Evolutionary conservation across 2,797 vertebrate genomes (phyloP), one percentile per base, ranked within the genome.

Genomic region (Phrynocephalus guinanensis): DNA sequence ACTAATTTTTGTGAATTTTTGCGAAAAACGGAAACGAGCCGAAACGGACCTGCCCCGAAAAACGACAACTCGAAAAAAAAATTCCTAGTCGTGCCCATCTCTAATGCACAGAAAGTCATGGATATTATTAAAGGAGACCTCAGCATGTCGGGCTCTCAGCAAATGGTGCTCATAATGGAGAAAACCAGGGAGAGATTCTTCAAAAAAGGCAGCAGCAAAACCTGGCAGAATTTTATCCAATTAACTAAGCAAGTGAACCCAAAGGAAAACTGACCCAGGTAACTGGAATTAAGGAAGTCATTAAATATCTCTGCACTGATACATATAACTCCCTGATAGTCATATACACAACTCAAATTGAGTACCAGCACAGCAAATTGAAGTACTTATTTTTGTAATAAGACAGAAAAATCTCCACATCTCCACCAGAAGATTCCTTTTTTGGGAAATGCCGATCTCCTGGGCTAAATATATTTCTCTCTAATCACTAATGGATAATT

Each of bases 141-240:
- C 89, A 86, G 78, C 82, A 44, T 88, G 10, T 79, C 76, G 56
- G 82, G 90, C 87, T 84, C 18, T 73, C 89, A 89, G 86, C 85
- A 89, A 94, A 93, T 26, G 90, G 7, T 52, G 28, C 77, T 92
- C 86, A 87, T 95, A 91, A 90, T 86, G 80, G 89, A 95, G 94
- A 95, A 77, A 80, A 78, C 1, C 70, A 90, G 79, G n/a, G 77
- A 10, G 77, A 90, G 7, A 72, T 86, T 73, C 79, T 88, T 3
- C 48, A 30, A 90, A 89, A 84, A 88, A 88, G 90, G 86, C 11
- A 92, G n/a, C 82, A 82, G 71, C 89, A 93, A 90, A 90, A 83
- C 18, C 63, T 89, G 89, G 85, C 67, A 86, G 76, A 56, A 81
- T 84, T 85, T 85, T 89, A 78, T 68, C 79, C 30, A 9, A 16